These are phyloP conservation scores for Liposcelis brunnea DNA, from an alignment of 2,888 invertebrate genomes.

Conservation along the genomic window DNA sequence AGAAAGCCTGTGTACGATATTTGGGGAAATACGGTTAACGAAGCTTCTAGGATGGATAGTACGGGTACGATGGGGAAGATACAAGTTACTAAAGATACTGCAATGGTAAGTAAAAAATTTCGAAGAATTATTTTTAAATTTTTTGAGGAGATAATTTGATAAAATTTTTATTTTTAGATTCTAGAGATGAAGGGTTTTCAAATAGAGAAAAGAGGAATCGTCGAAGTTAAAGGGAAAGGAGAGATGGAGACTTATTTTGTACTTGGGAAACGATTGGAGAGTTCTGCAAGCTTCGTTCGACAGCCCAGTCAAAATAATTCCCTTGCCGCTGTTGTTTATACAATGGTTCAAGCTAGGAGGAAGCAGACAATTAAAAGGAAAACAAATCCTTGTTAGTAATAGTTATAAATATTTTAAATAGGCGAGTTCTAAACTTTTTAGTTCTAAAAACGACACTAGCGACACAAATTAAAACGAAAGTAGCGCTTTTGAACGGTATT, in stretches of 20 bases:
- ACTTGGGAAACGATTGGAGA: constrained; percentile 40
- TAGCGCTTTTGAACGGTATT: too few species aligned
- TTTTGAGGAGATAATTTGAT: constrained; percentile 12
- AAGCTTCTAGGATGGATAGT: constrained; percentile 93
- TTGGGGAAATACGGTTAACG: constrained; percentile 95
- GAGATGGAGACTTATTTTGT: constrained; percentile 93
- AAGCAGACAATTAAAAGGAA: constrained; percentile 38
- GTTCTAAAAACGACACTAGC: too few species aligned
- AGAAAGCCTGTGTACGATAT: constrained; percentile 92
- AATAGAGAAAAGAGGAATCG: constrained; percentile 59
- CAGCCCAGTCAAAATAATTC: constrained; percentile 58
- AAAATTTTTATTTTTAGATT: constrained; percentile 15
- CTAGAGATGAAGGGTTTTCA: constrained; percentile 55
- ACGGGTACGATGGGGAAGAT: constrained; percentile 77
- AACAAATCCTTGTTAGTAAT: constrained; percentile 12
- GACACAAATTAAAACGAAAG: too few species aligned
- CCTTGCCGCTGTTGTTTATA: constrained; percentile 74
- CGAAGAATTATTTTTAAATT: constrained; percentile 9
- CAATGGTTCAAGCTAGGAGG: constrained; percentile 66
- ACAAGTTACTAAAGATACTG: constrained; percentile 69
- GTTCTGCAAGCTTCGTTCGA: constrained; percentile 38
- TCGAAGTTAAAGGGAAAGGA: constrained; percentile 89
- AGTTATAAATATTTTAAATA: too few species aligned
- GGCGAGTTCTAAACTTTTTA: too few species aligned
- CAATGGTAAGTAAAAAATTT: constrained; percentile 37